Conservation (phyloP, 2,113 vertebrate genomes). For the Saccopteryx bilineata region DNA sequence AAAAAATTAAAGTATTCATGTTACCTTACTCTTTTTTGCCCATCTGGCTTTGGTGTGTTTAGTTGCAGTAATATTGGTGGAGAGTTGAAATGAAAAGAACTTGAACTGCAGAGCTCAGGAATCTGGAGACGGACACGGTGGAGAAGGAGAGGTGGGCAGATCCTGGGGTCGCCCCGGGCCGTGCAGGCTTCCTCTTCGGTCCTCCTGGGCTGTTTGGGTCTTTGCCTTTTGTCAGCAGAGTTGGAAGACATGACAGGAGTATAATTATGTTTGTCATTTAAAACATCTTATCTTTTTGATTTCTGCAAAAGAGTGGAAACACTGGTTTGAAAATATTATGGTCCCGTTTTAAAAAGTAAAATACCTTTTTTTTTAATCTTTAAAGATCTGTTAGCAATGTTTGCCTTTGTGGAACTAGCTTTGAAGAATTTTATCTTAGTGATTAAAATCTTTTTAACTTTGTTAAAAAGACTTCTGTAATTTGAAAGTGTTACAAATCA, state of each 20-base stretch:
- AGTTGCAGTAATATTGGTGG: not conserved
- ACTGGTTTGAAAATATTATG: slow-evolving; percentile 16
- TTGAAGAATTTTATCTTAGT: slow-evolving; percentile 4
- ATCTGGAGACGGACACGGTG: not conserved
- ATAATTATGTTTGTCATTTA: not conserved
- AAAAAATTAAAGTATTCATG: not conserved
- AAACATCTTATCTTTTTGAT: not conserved
- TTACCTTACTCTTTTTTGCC: not conserved
- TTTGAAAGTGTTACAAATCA: not conserved
- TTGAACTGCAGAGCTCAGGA: not conserved
- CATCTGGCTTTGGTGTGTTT: not conserved
- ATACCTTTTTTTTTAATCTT: not conserved
- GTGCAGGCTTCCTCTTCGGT: not conserved
- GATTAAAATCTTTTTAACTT: not conserved
- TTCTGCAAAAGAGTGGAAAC: not conserved
- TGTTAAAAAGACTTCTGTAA: not conserved
- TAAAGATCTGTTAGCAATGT: not conserved
- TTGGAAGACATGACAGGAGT: not conserved
- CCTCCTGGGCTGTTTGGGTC: not conserved
- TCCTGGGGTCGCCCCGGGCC: not conserved
- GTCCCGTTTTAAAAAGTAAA: not conserved
- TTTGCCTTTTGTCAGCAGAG: slow-evolving; percentile 26
- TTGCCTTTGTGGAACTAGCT: not conserved
- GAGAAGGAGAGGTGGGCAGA: rapidly evolving
- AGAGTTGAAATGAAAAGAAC: not conserved